phyloP scores from a whole-genome alignment of 2,888 invertebrate species.

The Bimastos eiseni region DNA sequence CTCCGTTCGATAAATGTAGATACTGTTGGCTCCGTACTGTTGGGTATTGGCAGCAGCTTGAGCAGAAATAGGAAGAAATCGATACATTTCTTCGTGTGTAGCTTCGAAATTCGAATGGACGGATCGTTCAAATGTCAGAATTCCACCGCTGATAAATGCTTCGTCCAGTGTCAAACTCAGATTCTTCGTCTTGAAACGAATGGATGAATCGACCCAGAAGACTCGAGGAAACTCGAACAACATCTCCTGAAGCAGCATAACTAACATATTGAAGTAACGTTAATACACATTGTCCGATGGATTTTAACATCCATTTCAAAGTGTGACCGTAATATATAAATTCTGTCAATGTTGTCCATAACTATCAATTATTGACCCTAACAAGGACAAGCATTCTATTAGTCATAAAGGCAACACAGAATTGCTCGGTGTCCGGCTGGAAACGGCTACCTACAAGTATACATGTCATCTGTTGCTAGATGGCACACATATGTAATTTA shows the following conservation, averaged over 20 bases:
- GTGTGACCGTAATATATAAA: too few species aligned
- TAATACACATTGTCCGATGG: too few species aligned
- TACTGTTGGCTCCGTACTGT: conserved; percentile 49
- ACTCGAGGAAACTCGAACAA: conserved; percentile 36
- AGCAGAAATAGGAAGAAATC: conserved; percentile 53
- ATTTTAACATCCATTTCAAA: too few species aligned
- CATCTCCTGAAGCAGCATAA: conserved; percentile 34
- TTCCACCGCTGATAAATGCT: conserved; percentile 31
- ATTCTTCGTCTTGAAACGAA: conserved; percentile 34
- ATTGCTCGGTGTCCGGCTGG: too few species aligned
- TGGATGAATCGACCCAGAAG: conserved; percentile 43
- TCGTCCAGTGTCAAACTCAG: conserved; percentile 24
- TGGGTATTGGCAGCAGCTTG: conserved; percentile 48
- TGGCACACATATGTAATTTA: too few species aligned
- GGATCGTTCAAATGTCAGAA: conserved; percentile 29
- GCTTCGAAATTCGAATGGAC: conserved; percentile 48
- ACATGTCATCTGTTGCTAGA: too few species aligned
- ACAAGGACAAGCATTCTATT: too few species aligned
- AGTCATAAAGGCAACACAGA: too few species aligned
- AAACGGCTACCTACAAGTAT: too few species aligned
- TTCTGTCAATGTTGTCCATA: too few species aligned
- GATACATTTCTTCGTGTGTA: conserved; percentile 54
- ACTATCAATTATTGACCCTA: too few species aligned
- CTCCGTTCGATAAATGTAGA: conserved; percentile 58
- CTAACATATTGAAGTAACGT: too few species aligned